phyloP scores from a whole-genome alignment of 2,113 vertebrate genomes.

The Myiozetetes cayanensis region DNA sequence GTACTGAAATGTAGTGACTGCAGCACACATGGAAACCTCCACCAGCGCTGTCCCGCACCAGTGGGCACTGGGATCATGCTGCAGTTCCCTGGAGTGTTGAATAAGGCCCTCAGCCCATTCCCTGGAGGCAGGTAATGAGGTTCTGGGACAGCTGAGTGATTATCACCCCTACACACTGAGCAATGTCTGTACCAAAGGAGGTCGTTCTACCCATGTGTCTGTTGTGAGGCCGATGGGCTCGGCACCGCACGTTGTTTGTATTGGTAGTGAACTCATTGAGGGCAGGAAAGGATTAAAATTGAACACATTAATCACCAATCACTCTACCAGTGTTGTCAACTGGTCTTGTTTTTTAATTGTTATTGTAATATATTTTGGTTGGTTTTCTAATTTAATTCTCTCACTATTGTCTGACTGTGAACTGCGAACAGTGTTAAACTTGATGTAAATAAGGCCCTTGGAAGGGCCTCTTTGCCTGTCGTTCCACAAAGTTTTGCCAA shows the following conservation, averaged over 20 bases:
- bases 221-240: neutral
- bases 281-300: slow-evolving; percentile 19
- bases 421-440: slow-evolving; percentile 98
- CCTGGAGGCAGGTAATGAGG: neutral
- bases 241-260: neutral
- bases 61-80: neutral
- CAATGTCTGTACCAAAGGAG: slow-evolving; percentile 65
- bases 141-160: neutral
- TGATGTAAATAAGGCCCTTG: slow-evolving; percentile 92
- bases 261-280: slow-evolving; percentile 3
- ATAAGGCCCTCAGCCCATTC: neutral
- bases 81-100: neutral
- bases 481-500: slow-evolving; percentile 77
- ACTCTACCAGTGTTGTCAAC: slow-evolving; percentile 78
- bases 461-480: slow-evolving; percentile 71
- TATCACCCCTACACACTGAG: neutral
- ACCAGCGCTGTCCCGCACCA: neutral
- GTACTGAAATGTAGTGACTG: neutral
- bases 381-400: slow-evolving; percentile 96
- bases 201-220: neutral
- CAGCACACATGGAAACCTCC: neutral
- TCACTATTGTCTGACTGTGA: slow-evolving; percentile 98
- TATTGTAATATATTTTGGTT: slow-evolving; percentile 90
- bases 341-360: slow-evolving; percentile 82
- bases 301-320: slow-evolving; percentile 59